phyloP scores from a whole-genome alignment of 2,113 vertebrate species.

The Elachura formosa region DNA sequence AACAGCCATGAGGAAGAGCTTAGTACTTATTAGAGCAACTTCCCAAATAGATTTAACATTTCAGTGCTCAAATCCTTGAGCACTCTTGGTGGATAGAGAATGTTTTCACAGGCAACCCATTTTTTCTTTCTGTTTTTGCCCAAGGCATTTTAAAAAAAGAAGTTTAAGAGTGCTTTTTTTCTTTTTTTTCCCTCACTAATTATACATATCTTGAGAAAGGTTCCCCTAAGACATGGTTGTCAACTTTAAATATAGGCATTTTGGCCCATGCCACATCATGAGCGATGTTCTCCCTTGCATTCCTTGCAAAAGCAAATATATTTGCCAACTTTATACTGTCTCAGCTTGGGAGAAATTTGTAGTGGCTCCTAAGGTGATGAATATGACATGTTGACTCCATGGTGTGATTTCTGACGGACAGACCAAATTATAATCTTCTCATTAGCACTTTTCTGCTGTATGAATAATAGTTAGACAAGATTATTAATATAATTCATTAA shows the following conservation, averaged over 20 bases:
- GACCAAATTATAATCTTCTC: neutral
- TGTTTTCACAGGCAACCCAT: neutral
- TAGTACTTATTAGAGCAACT: neutral
- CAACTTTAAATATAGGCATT: neutral
- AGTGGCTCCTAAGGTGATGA: neutral
- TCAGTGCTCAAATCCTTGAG: neutral
- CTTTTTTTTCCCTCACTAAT: accelerated
- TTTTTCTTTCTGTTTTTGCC: neutral
- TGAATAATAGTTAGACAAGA: neutral
- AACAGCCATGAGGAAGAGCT: neutral
- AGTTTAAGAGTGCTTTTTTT: neutral
- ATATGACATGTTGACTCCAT: neutral
- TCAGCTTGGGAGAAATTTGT: neutral
- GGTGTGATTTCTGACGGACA: neutral
- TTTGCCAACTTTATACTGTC: neutral
- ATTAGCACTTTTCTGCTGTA: neutral
- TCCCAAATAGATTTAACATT: neutral
- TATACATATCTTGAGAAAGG: neutral
- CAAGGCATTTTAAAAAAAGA: neutral
- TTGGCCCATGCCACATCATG: neutral
- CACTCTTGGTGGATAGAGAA: neutral
- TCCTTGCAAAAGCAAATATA: neutral
- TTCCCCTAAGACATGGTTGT: neutral
- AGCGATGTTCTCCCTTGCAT: neutral
- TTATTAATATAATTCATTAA: neutral